Percentiles rank a stretch among this genome's conserved stretches.
Evolutionary conservation across 2,797 vertebrate species (phyloP).

Genomic region (Micrastur ruficollis): DNA sequence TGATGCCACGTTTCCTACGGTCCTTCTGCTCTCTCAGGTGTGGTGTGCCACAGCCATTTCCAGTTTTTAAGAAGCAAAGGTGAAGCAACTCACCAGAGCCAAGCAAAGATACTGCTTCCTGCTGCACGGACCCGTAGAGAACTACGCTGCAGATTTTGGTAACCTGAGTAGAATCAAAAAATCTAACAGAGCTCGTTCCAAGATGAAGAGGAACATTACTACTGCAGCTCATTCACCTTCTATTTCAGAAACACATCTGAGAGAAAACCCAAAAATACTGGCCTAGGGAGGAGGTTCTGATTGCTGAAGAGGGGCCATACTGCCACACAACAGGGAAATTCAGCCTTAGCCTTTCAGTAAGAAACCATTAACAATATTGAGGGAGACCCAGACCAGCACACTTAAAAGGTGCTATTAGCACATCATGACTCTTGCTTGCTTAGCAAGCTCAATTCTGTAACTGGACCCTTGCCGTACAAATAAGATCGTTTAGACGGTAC

Average conservation of each 20-base stretch:
- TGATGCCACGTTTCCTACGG: rapidly evolving
- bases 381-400: neutral
- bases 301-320: neutral
- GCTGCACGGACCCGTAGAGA: neutral
- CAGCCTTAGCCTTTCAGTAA: neutral
- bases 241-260: neutral
- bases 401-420: neutral
- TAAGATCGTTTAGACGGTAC: neutral
- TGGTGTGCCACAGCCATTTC: neutral
- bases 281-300: neutral
- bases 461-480: neutral
- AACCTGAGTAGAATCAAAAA: neutral
- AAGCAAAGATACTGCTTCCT: neutral
- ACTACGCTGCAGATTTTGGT: neutral
- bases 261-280: neutral
- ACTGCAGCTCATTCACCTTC: neutral
- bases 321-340: neutral
- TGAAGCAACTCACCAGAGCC: neutral
- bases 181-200: neutral
- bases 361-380: neutral
- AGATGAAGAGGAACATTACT: neutral
- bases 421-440: neutral
- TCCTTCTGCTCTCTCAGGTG: neutral
- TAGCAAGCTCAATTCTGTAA: neutral
- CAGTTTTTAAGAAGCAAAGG: neutral